phyloP scores from a whole-genome alignment of 2,113 vertebrate species.

The Thermophis baileyi region DNA sequence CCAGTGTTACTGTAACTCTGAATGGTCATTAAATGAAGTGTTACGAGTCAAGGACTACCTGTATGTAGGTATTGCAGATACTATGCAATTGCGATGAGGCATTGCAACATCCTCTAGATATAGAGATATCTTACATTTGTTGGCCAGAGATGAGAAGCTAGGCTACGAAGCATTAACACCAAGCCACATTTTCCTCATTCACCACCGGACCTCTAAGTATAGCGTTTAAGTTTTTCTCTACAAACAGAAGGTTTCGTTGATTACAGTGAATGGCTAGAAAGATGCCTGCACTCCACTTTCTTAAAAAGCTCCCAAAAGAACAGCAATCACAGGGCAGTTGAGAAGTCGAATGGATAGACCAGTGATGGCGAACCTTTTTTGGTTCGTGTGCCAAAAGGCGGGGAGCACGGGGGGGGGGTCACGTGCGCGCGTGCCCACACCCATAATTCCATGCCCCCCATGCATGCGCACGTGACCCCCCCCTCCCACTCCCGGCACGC shows the following conservation, averaged over 20 bases:
- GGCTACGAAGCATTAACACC: background rate
- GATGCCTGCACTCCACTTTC: background rate
- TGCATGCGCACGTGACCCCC: too few species aligned
- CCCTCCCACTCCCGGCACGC: too few species aligned
- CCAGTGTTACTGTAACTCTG: background rate
- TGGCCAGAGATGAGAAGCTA: background rate
- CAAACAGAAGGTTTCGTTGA: background rate
- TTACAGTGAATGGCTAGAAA: background rate
- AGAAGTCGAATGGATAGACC: background rate
- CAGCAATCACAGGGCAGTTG: background rate
- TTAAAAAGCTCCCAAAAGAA: background rate
- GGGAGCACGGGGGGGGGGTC: too few species aligned
- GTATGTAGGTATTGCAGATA: background rate
- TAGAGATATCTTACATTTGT: background rate
- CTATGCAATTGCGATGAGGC: background rate
- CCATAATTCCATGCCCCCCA: too few species aligned
- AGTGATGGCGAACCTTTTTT: too few species aligned
- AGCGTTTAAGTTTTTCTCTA: background rate
- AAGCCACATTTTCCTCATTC: background rate
- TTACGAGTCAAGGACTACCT: background rate
- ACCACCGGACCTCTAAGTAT: background rate
- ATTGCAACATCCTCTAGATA: background rate
- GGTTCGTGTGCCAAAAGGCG: too few species aligned
- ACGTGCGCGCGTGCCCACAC: too few species aligned
- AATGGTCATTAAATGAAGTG: background rate